phyloP scores from a whole-genome alignment of 2,113 vertebrate species.

The Podiceps cristatus region DNA sequence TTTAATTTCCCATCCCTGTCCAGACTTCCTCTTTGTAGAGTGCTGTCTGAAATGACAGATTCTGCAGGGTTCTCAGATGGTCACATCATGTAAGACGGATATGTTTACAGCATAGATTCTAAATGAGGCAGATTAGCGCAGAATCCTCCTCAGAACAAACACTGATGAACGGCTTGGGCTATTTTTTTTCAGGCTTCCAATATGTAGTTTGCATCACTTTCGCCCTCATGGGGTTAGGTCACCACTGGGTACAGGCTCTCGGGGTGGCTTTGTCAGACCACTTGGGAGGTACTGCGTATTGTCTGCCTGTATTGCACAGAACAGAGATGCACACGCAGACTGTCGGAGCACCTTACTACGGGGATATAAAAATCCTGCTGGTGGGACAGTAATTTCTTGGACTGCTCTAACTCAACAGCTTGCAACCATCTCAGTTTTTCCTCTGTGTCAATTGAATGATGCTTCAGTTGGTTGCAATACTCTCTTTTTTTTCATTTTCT shows the following conservation, averaged over 20 bases:
- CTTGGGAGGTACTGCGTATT: too few species aligned
- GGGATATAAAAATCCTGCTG: neutral
- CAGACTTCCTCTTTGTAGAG: neutral
- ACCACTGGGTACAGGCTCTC: neutral
- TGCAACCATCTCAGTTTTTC: neutral
- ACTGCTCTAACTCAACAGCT: neutral
- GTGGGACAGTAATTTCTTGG: neutral
- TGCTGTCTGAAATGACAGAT: neutral
- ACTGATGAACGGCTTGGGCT: neutral
- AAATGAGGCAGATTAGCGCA: neutral
- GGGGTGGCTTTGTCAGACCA: neutral
- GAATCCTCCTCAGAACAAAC: neutral
- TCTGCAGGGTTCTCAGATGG: neutral
- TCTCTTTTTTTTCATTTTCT: neutral
- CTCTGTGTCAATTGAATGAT: neutral
- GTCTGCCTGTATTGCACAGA: neutral
- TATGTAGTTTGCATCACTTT: neutral
- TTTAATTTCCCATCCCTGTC: neutral
- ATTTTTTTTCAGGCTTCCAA: neutral
- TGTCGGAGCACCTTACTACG: accelerated
- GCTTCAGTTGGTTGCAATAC: neutral
- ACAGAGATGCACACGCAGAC: neutral
- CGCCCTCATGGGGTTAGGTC: neutral
- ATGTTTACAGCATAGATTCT: neutral
- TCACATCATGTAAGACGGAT: accelerated